Conservation (phyloP, 2,888 invertebrate species). For the Fragum sueziense region DNA sequence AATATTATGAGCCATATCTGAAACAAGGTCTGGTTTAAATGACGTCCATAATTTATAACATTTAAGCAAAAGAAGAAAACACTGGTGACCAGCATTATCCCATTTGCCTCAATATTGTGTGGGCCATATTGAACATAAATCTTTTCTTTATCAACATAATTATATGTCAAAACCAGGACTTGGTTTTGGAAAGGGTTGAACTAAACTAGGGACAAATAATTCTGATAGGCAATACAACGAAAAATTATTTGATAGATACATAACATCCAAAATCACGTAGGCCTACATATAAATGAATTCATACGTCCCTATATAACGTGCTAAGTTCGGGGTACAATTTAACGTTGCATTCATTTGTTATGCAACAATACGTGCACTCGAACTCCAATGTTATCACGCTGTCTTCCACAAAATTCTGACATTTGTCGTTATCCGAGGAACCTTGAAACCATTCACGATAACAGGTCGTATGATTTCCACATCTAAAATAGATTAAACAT, state of each 20-base stretch:
- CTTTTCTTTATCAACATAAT: too few relatives aligned
- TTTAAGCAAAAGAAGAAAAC: neutral
- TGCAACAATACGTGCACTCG: conserved; percentile 54
- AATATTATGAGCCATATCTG: too few relatives aligned
- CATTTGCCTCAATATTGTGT: neutral
- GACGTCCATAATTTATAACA: too few relatives aligned
- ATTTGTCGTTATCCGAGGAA: conserved; percentile 42
- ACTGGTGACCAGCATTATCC: too few relatives aligned
- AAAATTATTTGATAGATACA: too few relatives aligned
- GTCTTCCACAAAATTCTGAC: conserved; percentile 24
- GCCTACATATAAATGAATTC: too few relatives aligned
- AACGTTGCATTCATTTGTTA: conserved; percentile 34
- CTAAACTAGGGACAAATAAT: too few relatives aligned
- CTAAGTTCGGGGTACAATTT: conserved; percentile 12
- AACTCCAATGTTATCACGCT: conserved; percentile 26
- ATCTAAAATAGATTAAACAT: conserved; percentile 3
- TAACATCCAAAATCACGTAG: too few relatives aligned
- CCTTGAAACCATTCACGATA: conserved; percentile 49
- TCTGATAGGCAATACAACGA: too few relatives aligned
- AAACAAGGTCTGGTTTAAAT: too few relatives aligned
- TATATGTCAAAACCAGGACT: too few relatives aligned
- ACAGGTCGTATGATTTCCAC: conserved; percentile 33
- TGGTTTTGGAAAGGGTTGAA: too few relatives aligned
- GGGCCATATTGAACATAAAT: neutral
- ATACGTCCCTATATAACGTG: neutral